A percentile compares a stretch with the other conserved stretches of the same genome.
These are phyloP conservation scores for Cyprinodon brontotheroides DNA, from an alignment of 2,113 vertebrate species.

Conservation along the genomic window DNA sequence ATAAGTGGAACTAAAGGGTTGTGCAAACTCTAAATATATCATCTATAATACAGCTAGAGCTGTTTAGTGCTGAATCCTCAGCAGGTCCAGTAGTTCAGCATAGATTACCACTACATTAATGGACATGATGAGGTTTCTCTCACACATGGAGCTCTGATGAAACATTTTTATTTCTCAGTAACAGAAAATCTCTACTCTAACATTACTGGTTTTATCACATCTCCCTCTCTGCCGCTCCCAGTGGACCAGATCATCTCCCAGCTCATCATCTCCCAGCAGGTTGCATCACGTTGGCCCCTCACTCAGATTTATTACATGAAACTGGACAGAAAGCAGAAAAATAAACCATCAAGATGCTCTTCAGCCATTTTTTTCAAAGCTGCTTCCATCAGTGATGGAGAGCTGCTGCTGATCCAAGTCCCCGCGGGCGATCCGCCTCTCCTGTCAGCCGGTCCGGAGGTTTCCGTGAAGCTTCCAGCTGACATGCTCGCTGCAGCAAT, in stretches of 20 bases:
- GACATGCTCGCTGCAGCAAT: background rate
- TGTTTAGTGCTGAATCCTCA: no score
- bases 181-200: no score
- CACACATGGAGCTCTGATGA: no score
- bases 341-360: background rate
- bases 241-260: background rate
- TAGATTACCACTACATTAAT: no score
- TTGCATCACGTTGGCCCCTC: conserved; percentile 17
- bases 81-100: no score
- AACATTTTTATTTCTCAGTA: no score
- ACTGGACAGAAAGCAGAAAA: background rate
- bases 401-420: background rate
- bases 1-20: no score
- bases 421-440: background rate
- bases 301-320: conserved; percentile 11
- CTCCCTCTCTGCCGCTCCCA: background rate
- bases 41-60: no score
- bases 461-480: background rate
- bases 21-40: no score
- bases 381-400: background rate
- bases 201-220: no score
- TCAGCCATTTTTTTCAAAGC: background rate
- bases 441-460: background rate
- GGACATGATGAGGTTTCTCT: no score
- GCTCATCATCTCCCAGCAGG: background rate